Conservation (phyloP, 2,113 vertebrate species). For the Guaruba guarouba region DNA sequence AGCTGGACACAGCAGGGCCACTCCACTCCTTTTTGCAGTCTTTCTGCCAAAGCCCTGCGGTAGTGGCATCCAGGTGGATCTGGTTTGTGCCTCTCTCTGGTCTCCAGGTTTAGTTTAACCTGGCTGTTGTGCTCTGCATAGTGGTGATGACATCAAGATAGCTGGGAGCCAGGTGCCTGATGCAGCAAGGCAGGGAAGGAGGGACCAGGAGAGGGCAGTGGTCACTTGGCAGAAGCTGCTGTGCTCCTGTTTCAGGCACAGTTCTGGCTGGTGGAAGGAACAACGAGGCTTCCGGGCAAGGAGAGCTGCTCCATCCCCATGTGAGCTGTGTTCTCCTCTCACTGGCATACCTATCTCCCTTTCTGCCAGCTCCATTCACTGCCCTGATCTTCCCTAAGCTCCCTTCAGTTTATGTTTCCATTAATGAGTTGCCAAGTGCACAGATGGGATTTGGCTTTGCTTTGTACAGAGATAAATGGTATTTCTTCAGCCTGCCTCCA, state of each 20-base stretch:
- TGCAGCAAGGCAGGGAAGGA: background rate
- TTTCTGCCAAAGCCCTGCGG: background rate
- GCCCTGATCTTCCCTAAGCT: background rate
- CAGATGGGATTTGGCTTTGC: background rate
- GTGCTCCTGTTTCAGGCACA: background rate
- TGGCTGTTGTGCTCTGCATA: background rate
- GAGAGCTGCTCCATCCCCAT: background rate
- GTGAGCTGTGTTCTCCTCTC: background rate
- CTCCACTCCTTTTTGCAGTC: background rate
- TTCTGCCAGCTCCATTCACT: background rate
- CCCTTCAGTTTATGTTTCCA: background rate
- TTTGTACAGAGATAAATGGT: background rate
- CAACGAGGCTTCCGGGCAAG: background rate
- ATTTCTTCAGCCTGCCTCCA: background rate
- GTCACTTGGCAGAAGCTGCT: background rate
- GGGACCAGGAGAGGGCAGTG: background rate
- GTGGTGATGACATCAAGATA: background rate
- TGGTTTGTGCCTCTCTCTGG: background rate
- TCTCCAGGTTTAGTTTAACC: background rate
- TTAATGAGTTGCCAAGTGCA: background rate
- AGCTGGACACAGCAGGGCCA: background rate
- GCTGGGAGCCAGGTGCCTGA: background rate
- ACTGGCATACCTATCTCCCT: background rate
- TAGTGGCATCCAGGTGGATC: background rate
- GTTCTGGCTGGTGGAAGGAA: background rate